Evolutionary conservation across 2,888 invertebrate species (phyloP), one percentile per base, ranked within the genome.

Genomic region (Phymatocera aterrima): DNA sequence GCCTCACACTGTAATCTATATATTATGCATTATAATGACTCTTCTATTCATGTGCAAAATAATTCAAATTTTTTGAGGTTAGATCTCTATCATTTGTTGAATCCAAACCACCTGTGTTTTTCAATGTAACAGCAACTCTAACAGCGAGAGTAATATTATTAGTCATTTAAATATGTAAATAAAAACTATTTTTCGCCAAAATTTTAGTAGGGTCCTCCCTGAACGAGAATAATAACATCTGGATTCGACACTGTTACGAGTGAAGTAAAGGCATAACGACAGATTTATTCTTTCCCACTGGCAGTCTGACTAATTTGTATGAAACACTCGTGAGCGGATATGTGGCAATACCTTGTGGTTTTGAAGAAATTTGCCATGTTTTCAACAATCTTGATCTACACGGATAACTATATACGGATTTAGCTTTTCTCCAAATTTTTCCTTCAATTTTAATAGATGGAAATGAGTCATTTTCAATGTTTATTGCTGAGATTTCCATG

Each of bases 251-350:
- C 46, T 46, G 46, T 48, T 48, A 48, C 48, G 15, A 48, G 48
- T 48, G 18, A n/a, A 48, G 48, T 48, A 48, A 48, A 48, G 48
- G 48, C 48, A 48, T 48, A 48, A 48, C 15, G n/a, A 48, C 15
- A 48, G 48, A n/a, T 48, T 48, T n/a, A 48, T 48, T 48, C 48
- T 48, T 48, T 48, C 48, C n/a, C 48, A 48, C n/a, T 48, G 48
- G 48, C 48, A 48, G 48, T 48, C n/a, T 48, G 15, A 48, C 48
- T 48, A 48, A 48, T 48, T 48, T 48, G 48, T 48, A n/a, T 48
- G 3, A 48, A 48, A 48, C 48, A n/a, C 48, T n/a, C 48, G 48
- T n/a, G 3, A 48, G n/a, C 48, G 48, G 48, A 48, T 48, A 18
- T n/a, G 18, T 48, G n/a, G 48, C 48, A 48, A 48, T n/a, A 48